phyloP scores from a whole-genome alignment of 2,888 invertebrate genomes.

The Pterostichus niger region DNA sequence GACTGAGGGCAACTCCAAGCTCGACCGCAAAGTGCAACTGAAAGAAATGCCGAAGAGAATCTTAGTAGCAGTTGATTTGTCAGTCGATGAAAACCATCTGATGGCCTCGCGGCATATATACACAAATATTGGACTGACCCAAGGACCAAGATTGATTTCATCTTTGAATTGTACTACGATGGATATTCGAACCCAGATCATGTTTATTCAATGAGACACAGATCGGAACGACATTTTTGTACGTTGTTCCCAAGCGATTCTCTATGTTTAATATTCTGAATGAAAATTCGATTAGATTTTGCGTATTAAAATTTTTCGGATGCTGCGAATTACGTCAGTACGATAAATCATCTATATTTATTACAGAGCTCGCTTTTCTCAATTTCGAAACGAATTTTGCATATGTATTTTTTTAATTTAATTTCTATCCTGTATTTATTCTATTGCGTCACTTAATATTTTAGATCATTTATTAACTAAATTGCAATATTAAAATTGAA shows the following conservation, averaged over 20 bases:
- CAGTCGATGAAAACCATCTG: slow-evolving; percentile 26
- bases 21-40: slow-evolving; percentile 8
- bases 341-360: slow-evolving; percentile 33
- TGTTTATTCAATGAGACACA: slow-evolving; percentile 57
- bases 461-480: not conserved
- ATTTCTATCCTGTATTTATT: not conserved
- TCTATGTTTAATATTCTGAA: slow-evolving; percentile 63
- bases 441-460: slow-evolving; percentile 5
- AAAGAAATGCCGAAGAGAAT: not conserved
- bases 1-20: slow-evolving; percentile 20
- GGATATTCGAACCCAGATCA: slow-evolving; percentile 36
- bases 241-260: slow-evolving; percentile 60
- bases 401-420: not conserved
- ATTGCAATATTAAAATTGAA: not conserved
- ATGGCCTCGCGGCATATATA: slow-evolving; percentile 24
- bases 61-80: slow-evolving; percentile 39
- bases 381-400: slow-evolving; percentile 3
- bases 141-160: slow-evolving; percentile 53
- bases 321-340: slow-evolving; percentile 14
- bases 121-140: slow-evolving; percentile 37
- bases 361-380: slow-evolving; percentile 7
- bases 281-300: slow-evolving; percentile 64
- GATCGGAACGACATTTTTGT: slow-evolving; percentile 23
- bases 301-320: slow-evolving; percentile 54
- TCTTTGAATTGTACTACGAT: slow-evolving; percentile 11